phyloP scores from a whole-genome alignment of 2,888 invertebrate genomes.

The Limnephilus auricula region DNA sequence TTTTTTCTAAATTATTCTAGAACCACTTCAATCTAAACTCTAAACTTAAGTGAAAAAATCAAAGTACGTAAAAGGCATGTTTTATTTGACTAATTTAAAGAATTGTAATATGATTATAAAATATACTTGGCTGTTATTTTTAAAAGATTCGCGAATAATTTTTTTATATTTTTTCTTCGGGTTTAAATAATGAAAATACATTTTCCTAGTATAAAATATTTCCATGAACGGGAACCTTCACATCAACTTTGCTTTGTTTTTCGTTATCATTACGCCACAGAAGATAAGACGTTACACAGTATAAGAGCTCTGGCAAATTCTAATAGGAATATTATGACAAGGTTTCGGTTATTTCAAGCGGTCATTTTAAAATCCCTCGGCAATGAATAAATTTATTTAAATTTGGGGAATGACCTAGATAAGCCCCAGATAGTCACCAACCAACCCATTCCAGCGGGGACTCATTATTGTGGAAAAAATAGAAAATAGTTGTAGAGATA shows the following conservation, averaged over 20 bases:
- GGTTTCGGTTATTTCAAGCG: not conserved
- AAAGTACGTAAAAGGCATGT: too few species aligned
- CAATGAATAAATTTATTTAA: not conserved
- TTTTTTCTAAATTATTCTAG: too few species aligned
- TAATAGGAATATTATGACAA: conserved; percentile 20
- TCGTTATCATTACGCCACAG: not conserved
- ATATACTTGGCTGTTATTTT: not conserved
- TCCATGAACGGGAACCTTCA: not conserved
- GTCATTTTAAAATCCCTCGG: conserved; percentile 10
- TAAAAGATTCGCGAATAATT: not conserved
- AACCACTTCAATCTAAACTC: too few species aligned
- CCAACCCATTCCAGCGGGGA: not conserved
- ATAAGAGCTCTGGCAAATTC: conserved; percentile 9
- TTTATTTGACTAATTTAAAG: too few species aligned
- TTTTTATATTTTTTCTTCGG: not conserved
- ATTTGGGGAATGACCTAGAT: not conserved
- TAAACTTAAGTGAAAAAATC: too few species aligned
- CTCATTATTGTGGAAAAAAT: not conserved
- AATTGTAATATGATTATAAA: too few species aligned
- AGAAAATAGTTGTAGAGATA: not conserved
- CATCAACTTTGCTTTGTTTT: not conserved
- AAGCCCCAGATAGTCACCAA: not conserved
- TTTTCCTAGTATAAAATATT: not conserved
- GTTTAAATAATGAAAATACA: not conserved
- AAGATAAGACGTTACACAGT: not conserved